Base-by-base conservation (phyloP, 2,888 invertebrate species). In the Pyrrhia umbra region DNA sequence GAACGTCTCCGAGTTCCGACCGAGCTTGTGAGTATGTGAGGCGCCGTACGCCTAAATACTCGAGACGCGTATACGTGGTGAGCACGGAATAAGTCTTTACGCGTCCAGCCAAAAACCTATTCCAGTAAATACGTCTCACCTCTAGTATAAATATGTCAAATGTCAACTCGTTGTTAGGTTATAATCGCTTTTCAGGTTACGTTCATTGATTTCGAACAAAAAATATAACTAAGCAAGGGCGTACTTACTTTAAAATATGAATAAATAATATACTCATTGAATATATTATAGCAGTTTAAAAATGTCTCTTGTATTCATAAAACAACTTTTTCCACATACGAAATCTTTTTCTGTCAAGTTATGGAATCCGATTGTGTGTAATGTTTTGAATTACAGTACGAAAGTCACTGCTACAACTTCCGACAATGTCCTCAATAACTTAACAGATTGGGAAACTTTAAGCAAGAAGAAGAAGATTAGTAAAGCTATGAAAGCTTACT, bases 401-500 rank as follows among this genome's bases (percentile, higher is more conserved):
- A 87, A 81, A 63, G 70, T 72, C 45, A 77, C 83, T n/a, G 21
- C 42, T 15, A 76, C 72, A 13, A 76, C 68, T 51, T 37, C 82
- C 2, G 78, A 84, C 27, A 83, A 88, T 81, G 80, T 81, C 61
- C 79, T 87, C 20, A 84, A 89, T 69, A 88, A 86, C 68, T 80
- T 92, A 51, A 90, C 92, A 4, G 91, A 94, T 66, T 95, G 94
- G 92, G 94, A 94, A 75, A 90, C 91, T 13, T 77, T 94, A 34
- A 91, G 83, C 52, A 93, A 92, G 76, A 96, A 95, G 80, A 96
- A 96, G 81, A 96, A 96, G 84, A 95, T 97, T 4, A 98, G 97
- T 89, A 98, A 97, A 94, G 98, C 98, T 6, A 99, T 99, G 98
- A 96, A 96, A 88, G 96, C 97, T 0, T 99, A 99, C 89, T 93